Base-by-base conservation (phyloP, 2,888 invertebrate genomes). In the Leptinotarsa rubiginosa region DNA sequence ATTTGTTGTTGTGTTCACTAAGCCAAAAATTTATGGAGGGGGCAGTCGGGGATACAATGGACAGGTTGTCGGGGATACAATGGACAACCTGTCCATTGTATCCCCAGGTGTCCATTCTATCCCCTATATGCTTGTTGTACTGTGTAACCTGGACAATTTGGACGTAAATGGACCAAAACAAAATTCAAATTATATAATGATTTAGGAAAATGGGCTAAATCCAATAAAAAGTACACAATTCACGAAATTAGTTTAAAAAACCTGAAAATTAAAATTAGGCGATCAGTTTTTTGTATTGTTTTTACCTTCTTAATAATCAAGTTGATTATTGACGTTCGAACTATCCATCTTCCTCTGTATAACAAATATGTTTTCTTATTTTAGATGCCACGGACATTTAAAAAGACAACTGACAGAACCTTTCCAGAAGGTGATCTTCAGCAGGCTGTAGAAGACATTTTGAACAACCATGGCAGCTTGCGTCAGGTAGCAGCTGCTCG, bases 341-440 rank as follows among this genome's bases (percentile, higher is more conserved):
- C 25, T 25, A 25, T 25, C 25, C 25, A 25, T 25, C 25, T 25
- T 25, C 25, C 25, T 25, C 25, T 25, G 25, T 25, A 52, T 52
- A n/a, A 16, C 16, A 52, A 52, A 15, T 52, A n/a, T 52, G 7
- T 52, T 52, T 16, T 52, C 15, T 52, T 52, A 25, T 52, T 52
- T n/a, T n/a, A 52, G 52, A 52, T 52, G 52, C 52, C 18, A 52
- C 52, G n/a, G n/a, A n/a, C 15, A n/a, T 52, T 52, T n/a, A 52
- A 52, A 52, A 52, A n/a, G n/a, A 52, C 15, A 52, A 52, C 52
- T 52, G 16, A 52, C 15, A 15, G 52, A 52, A 52, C 52, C 52
- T 52, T 52, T 52, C 52, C 52, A 16, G 52, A 52, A 15, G 52
- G 52, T 52, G 52, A 52, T 52, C 52, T 52, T 16, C 52, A 52